Base-by-base conservation (phyloP, 2,797 vertebrate genomes). In the Hypotaenidia okinawae region DNA sequence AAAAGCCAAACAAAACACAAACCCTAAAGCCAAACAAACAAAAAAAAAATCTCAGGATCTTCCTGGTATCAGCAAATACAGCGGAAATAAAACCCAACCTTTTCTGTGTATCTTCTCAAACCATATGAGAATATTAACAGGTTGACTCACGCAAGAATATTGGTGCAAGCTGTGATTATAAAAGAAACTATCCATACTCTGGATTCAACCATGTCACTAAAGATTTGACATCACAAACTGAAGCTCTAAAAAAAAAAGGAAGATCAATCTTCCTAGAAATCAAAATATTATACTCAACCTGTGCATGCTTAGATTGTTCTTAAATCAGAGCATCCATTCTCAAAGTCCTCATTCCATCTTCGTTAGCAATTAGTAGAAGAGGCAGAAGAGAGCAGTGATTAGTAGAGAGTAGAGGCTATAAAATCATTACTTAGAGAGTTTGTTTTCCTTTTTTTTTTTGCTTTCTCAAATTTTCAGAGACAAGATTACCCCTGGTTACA, bases 81-180 rank as follows among this genome's bases (percentile, higher is more conserved):
- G 33, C 43, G 23, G 32, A 63, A n/a, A 37, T 12, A 75, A 87
- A 84, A 77, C 1, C 3, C 11, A 54, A 59, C 9, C 27, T 96
- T 78, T 83, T 70, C 77, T 69, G 49, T 70, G 41, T 72, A 84
- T 77, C 85, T 81, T 83, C 74, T 95, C 37, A 93, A 83, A 91
- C n/a, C 67, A 70, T 17, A 55, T 13, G 16, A 87, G 82, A 43
- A 43, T 25, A 41, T 84, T 72, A 93, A 81, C 64, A 95, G 83
- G 93, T 54, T 89, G 81, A 61, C 59, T 5, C 11, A 76, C 24
- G 52, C 10, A 70, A 66, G 15, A 91, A 57, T 9, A 43, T 0
- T 23, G 17, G 45, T 66, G 8, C 18, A 84, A 72, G 33, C 19
- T 66, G 25, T 2, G 2, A 5, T 52, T 75, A 24, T 7, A 64